phyloP scores from a whole-genome alignment of 2,797 vertebrate genomes.

The Pyrocephalus nanus region DNA sequence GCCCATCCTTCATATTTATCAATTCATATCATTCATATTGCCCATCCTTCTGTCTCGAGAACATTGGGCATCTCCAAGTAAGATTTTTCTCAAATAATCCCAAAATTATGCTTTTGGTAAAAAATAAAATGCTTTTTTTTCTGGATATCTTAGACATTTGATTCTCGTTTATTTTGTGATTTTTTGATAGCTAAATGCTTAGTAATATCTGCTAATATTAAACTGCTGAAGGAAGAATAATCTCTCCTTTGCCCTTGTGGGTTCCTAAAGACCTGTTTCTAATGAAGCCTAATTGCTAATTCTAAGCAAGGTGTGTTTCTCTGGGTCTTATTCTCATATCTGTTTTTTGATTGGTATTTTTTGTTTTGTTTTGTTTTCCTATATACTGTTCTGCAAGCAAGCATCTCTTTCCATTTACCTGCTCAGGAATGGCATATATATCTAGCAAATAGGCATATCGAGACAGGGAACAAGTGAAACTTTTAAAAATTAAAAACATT shows the following conservation, averaged over 20 bases:
- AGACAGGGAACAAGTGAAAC: neutral
- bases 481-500: neutral
- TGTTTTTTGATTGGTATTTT: neutral
- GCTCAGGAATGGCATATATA: neutral
- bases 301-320: neutral
- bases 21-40: neutral
- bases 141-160: neutral
- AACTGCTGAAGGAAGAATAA: neutral
- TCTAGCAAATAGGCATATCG: neutral
- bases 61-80: neutral
- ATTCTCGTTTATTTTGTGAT: neutral
- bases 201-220: neutral
- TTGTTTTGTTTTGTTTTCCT: neutral
- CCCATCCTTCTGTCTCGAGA: neutral
- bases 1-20: no score
- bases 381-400: neutral
- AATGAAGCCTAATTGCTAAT: neutral
- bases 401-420: neutral
- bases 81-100: neutral
- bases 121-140: neutral
- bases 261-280: neutral
- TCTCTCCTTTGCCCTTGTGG: neutral
- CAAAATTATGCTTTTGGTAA: neutral
- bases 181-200: neutral
- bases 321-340: neutral